Base-by-base conservation (phyloP, 2,113 vertebrate genomes). In the Leuciscus idus region DNA sequence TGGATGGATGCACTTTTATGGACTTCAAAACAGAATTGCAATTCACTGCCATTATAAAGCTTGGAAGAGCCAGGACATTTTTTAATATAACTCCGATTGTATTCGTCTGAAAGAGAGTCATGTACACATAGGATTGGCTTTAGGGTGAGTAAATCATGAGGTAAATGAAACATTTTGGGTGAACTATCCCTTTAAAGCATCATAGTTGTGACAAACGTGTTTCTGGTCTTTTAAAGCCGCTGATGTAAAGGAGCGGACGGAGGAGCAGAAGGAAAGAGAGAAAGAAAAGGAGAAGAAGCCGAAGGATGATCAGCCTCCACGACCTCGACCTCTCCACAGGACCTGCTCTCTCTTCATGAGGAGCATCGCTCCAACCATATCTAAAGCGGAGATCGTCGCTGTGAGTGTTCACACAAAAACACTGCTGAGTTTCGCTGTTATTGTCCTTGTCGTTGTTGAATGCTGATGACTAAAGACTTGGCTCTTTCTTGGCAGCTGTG, bases 311-410 rank as follows among this genome's bases (percentile, higher is more conserved):
- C 89, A 88, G 64, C 88, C 93, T 8, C 95, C 95, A 26, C 95
- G 95, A 79, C 97, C 97, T 0, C 95, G 97, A 2, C 96, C 97
- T 0, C 93, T 97, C 17, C 97, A 98, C 90, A 96, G 95, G 91
- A 98, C 97, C 10, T 97, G 95, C 86, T 98, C 97, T 1, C 94
- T 98, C 82, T 98, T 98, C 88, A 96, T 98, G 95, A 95, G 97
- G 84, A 98, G 96, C 90, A 97, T 98, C 0, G 96, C 97, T 1
- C 97, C 97, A 19, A 94, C 96, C 77, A 98, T 98, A 85, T 96
- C 96, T 28, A 96, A 96, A 89, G 96, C 96, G 0, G 97, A 98
- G 91, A 97, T 98, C 43, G 93, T 97, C 6, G 95, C 96, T 87
- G 97, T 98, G 89, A 96, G 96, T 95, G 1, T 77, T 28, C 9